Evolutionary conservation across 2,888 invertebrate genomes (phyloP), one percentile per base, ranked within the genome.

Genomic region (Noctua comes): DNA sequence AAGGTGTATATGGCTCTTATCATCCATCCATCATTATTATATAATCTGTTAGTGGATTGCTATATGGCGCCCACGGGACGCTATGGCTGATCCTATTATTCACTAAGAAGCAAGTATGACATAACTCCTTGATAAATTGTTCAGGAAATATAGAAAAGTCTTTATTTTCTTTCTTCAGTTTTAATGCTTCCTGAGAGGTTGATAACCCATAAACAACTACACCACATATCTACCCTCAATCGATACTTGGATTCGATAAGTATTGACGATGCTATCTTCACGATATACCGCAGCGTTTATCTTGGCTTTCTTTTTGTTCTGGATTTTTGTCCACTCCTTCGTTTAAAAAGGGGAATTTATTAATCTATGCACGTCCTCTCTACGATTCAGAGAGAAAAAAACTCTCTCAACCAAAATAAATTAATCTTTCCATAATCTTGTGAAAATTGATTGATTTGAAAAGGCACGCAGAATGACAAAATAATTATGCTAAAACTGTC

Each of bases 221-320:
- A 66, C 27, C 48, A 69, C 71, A 76, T 72, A 62, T 79, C 48
- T 79, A 65, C 72, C 64, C 73, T 66, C 46, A 83, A 85, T 88
- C 86, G 77, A 87, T 88, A 82, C 68, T 73, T 73, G 59, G 68
- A 77, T 73, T 72, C 68, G 73, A 85, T 78, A 80, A 86, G 68
- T 72, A 78, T 68, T 72, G 82, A 72, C 73, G 79, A 73, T 57
- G 76, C 64, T 75, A 74, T 70, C 75, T 77, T 64, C 36, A 71
- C 68, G 16, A 66, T 65, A 65, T 31, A 62, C 59, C 36, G 10
- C 46, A 71, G 73, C 40, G 77, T 1, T 80, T 70, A 71, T 59
- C 51, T 18, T 66, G 24, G 13, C 27, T 73, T 71, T 73, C 31
- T 70, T 80, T 43, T 48, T 68, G 40, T 76, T 48, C 68, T 40